These are phyloP conservation scores for Eupleurogrammus muticus DNA, from an alignment of 2,797 vertebrate genomes.

Conservation along the genomic window DNA sequence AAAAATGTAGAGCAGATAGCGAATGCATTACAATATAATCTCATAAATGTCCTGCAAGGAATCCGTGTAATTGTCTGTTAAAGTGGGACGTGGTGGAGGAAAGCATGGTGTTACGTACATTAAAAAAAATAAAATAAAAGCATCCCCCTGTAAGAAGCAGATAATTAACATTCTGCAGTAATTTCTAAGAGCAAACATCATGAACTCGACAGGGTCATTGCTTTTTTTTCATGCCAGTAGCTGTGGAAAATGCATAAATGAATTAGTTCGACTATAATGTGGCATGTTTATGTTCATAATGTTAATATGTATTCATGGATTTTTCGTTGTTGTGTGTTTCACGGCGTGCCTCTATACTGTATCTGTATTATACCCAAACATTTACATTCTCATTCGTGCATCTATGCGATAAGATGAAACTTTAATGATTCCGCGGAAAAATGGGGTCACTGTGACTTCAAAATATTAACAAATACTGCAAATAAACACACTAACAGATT, in stretches of 20 bases:
- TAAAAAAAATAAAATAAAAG: background rate
- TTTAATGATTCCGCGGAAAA: conserved; percentile 3
- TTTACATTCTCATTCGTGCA: background rate
- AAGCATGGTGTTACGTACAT: background rate
- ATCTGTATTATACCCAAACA: background rate
- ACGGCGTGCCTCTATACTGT: background rate
- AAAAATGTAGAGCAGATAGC: background rate
- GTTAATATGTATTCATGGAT: background rate
- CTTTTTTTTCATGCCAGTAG: background rate
- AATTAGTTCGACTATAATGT: conserved; percentile 1
- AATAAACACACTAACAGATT: conserved; percentile 17
- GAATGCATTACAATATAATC: background rate
- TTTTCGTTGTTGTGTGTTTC: background rate
- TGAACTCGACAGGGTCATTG: background rate
- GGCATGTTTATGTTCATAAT: background rate
- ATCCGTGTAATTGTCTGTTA: background rate
- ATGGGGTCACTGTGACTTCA: conserved; percentile 11
- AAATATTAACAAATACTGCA: conserved; percentile 16
- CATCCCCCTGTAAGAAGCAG: background rate
- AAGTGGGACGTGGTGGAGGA: background rate
- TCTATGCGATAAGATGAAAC: conserved; percentile 9
- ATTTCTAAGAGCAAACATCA: background rate
- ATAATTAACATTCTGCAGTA: background rate
- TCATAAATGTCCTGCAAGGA: background rate
- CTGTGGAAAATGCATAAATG: background rate